These are phyloP conservation scores for Drosophila anomalata DNA, from an alignment of 2,888 invertebrate species.

Conservation along the genomic window DNA sequence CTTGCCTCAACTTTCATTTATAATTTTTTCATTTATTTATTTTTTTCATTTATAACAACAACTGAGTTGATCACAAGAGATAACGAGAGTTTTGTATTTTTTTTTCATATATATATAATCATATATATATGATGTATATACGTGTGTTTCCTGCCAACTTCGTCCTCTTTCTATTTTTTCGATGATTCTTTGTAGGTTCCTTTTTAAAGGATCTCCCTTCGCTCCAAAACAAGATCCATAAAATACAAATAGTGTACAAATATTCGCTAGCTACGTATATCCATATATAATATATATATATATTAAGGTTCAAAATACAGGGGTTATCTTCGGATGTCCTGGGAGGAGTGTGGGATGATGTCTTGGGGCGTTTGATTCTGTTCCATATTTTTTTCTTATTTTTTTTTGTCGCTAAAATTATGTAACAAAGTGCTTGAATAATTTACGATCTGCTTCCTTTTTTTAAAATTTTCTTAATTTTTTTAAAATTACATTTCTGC, in stretches of 20 bases:
- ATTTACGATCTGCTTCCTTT: constrained; percentile 3
- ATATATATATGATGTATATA: constrained; percentile 7
- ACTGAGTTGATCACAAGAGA: constrained; percentile 79
- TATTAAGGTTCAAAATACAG: constrained; percentile 21
- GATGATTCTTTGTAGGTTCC: constrained; percentile 14
- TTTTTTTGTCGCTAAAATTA: constrained; percentile 48
- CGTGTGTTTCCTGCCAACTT: constrained; percentile 18
- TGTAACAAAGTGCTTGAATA: constrained; percentile 57
- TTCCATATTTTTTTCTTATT: not conserved
- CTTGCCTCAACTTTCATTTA: constrained; percentile 10
- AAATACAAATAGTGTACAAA: constrained; percentile 74
- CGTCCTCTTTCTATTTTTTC: constrained; percentile 11
- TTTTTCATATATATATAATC: constrained; percentile 44
- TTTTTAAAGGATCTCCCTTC: not conserved
- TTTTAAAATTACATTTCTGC: constrained; percentile 12
- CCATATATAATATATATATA: constrained; percentile 31
- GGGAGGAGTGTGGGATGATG: constrained; percentile 1
- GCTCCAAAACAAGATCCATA: constrained; percentile 29
- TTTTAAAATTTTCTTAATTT: constrained; percentile 14
- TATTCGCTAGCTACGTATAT: constrained; percentile 68
- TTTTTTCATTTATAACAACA: constrained; percentile 63
- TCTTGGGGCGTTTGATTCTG: not conserved
- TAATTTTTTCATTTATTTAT: constrained; percentile 13
- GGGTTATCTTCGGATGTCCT: not conserved
- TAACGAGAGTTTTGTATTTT: constrained; percentile 65